phyloP scores from a whole-genome alignment of 2,113 vertebrate species.

The Emydura subglobosa region DNA sequence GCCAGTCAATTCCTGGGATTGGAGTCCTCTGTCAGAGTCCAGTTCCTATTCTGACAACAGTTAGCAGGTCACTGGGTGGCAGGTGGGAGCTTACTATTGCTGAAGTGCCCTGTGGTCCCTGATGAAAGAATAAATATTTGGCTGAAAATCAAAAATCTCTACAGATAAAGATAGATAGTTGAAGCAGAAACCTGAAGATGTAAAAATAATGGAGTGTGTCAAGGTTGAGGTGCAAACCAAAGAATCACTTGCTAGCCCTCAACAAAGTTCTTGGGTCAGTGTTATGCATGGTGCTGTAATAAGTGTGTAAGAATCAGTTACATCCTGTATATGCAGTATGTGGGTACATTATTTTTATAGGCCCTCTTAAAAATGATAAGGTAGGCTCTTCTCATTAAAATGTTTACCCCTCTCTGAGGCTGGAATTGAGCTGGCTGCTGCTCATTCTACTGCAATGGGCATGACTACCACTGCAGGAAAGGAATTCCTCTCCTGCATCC shows the following conservation, averaged over 20 bases:
- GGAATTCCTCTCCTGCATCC: too few relatives aligned
- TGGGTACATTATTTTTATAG: neutral
- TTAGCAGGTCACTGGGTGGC: too few relatives aligned
- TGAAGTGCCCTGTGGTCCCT: too few relatives aligned
- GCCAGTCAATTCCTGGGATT: too few relatives aligned
- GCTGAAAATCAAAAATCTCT: neutral
- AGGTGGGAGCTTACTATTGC: too few relatives aligned
- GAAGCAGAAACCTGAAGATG: neutral
- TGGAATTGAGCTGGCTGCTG: neutral
- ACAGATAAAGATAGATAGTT: neutral
- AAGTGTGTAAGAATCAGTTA: accelerated
- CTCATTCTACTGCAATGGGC: too few relatives aligned
- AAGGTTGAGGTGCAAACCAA: neutral
- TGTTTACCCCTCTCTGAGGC: neutral
- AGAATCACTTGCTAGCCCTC: neutral
- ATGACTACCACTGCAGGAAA: too few relatives aligned
- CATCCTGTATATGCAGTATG: neutral
- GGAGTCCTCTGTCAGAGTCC: too few relatives aligned
- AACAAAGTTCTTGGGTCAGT: neutral
- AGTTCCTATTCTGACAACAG: too few relatives aligned
- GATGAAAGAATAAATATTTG: too few relatives aligned
- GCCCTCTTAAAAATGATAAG: neutral
- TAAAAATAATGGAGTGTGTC: neutral
- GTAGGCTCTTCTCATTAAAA: neutral
- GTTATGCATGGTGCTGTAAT: neutral